Conservation (phyloP, 2,113 vertebrate species). For the Nibea coibor region DNA sequence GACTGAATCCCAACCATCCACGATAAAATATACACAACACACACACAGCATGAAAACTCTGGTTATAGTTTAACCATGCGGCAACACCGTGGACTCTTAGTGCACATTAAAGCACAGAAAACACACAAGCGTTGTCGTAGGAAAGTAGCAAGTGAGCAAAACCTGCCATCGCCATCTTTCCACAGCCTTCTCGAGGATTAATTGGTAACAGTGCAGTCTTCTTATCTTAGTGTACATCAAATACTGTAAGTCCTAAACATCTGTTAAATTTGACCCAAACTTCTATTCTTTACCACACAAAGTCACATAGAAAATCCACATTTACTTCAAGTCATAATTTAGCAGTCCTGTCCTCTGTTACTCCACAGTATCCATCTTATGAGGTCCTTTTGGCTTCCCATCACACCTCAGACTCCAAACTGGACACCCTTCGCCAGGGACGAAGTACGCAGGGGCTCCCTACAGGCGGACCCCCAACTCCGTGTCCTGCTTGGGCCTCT, state of each 20-base stretch:
- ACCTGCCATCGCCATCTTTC: constrained; percentile 44
- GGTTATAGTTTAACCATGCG: constrained; percentile 63
- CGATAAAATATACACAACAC: constrained; percentile 62
- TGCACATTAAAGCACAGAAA: constrained; percentile 68
- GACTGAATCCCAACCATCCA: constrained; percentile 57
- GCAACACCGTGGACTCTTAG: constrained; percentile 55
- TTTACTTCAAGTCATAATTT: constrained; percentile 50
- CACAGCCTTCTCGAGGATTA: constrained; percentile 32
- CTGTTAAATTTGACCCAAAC: constrained; percentile 36
- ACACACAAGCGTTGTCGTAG: constrained; percentile 57
- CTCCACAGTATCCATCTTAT: constrained; percentile 24
- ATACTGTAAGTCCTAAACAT: constrained; percentile 21
- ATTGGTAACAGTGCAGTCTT: constrained; percentile 43
- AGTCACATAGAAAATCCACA: constrained; percentile 57
- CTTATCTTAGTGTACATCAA: constrained; percentile 22
- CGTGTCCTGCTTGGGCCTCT: constrained; percentile 73
- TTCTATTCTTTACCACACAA: constrained; percentile 35
- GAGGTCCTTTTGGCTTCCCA: constrained; percentile 21
- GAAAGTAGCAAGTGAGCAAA: constrained; percentile 64
- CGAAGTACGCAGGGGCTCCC: constrained; percentile 81
- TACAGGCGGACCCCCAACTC: constrained; percentile 64
- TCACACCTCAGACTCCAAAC: constrained; percentile 95
- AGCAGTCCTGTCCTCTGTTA: constrained; percentile 34
- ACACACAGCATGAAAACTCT: constrained; percentile 65
- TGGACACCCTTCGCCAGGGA: constrained; percentile 91